Conservation (phyloP, 2,113 vertebrate genomes). For the Leptosomus discolor region DNA sequence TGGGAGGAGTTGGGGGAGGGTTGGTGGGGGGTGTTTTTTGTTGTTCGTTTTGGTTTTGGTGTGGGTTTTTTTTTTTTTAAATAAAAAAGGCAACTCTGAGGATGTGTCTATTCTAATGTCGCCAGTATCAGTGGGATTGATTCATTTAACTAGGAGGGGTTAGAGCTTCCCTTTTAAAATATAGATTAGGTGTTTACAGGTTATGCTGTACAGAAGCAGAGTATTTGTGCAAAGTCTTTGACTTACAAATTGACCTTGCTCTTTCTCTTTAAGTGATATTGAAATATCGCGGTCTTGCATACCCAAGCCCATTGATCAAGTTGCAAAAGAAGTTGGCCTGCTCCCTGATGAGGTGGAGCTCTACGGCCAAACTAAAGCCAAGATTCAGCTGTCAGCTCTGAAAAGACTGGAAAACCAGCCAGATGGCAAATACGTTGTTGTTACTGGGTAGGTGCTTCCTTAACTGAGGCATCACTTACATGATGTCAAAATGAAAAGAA, state of each 20-base stretch:
- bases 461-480: neutral
- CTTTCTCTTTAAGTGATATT: slow-evolving; percentile 84
- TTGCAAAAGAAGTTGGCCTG: slow-evolving; percentile 88
- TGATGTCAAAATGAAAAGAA: neutral
- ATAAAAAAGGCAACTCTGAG: neutral
- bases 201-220: fast-evolving
- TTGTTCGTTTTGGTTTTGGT: neutral
- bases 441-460: slow-evolving; percentile 85
- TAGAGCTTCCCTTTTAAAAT: neutral
- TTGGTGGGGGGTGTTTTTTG: neutral
- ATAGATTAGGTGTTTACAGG: neutral
- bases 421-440: slow-evolving; percentile 94
- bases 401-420: slow-evolving; percentile 84
- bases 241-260: neutral
- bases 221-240: neutral
- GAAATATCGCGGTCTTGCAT: slow-evolving; percentile 87
- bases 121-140: neutral
- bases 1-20: too few species aligned
- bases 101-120: neutral
- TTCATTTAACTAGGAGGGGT: neutral
- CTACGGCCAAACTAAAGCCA: slow-evolving; percentile 94
- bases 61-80: neutral
- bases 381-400: slow-evolving; percentile 83
- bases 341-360: slow-evolving; percentile 88
- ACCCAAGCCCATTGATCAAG: slow-evolving; percentile 82